Base-by-base conservation (phyloP, 37 sponge, comb jelly and placozoan species). In the Axinella damicornis region DNA sequence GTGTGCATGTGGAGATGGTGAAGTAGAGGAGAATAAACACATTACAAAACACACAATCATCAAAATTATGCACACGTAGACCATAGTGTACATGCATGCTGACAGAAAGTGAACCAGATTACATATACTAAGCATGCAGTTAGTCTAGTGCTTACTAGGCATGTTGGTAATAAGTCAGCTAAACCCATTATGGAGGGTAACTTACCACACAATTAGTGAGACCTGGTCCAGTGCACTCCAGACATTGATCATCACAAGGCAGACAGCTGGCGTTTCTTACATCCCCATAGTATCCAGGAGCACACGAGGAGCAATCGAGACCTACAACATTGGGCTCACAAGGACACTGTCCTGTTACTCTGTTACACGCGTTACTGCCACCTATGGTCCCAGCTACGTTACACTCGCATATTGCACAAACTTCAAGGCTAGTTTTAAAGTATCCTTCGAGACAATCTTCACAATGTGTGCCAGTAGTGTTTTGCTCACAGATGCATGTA, bases 391-490 rank as follows among this genome's bases (percentile, higher is more conserved):
- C 93, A 2, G 22, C 59, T 17, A 66, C 65, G 46, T 92, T 75
- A 78, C 96, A 95, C 14, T 16, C 52, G 83, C 96, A 95, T 1
- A 77, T 27, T n/a, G 70, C 41, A 86, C 96, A 95, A 53, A 93
- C 96, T 14, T 77, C 82, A 22, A 67, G 74, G 31, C 86, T 89
- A 12, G 62, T 57, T 41, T 92, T 92, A 65, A 65, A 95, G 82
- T 76, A 84, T 2, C 88, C 93, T 27, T 56, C 76, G 27, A 74
- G 87, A 53, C 97, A 97, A 15, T 25, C 52, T 46, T 92, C 85
- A 73, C 97, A 97, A 64, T 83, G 76, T 24, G 18, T 31, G 15
- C 97, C 97, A 52, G 84, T 80, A 9, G 97, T 97, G 82, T 97
- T 94, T 80, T 97, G 97, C 56, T 89, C 61, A 83, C 97, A 97